These are phyloP conservation scores for Drosophila ficusphila DNA, from an alignment of 1,140 invertebrate species.

Conservation along the genomic window DNA sequence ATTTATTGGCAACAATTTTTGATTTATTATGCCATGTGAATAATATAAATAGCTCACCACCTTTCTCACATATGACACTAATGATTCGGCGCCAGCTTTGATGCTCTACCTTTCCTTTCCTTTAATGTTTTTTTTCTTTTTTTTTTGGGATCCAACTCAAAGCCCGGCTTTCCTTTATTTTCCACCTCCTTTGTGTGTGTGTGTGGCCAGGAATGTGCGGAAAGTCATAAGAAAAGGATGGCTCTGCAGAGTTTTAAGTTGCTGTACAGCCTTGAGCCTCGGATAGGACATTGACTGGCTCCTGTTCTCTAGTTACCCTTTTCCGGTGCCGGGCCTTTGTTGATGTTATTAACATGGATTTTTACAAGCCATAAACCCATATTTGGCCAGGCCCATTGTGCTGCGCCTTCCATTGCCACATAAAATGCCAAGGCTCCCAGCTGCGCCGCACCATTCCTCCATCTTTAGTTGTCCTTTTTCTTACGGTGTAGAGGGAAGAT, in stretches of 20 bases:
- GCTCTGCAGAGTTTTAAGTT: slow-evolving; percentile 52
- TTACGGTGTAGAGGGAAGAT: background rate
- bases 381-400: slow-evolving; percentile 78
- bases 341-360: slow-evolving; percentile 83
- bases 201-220: slow-evolving; percentile 20
- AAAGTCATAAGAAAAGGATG: slow-evolving; percentile 16
- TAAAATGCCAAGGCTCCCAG: slow-evolving; percentile 61
- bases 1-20: slow-evolving; percentile 80
- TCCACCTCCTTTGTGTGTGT: slow-evolving; percentile 4
- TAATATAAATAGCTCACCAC: slow-evolving; percentile 67
- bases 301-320: slow-evolving; percentile 67
- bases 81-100: slow-evolving; percentile 65
- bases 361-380: slow-evolving; percentile 82
- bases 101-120: slow-evolving; percentile 56
- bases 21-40: slow-evolving; percentile 76
- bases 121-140: slow-evolving; percentile 8
- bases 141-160: slow-evolving; percentile 14
- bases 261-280: slow-evolving; percentile 46
- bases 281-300: slow-evolving; percentile 43
- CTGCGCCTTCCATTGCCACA: slow-evolving; percentile 42
- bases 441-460: slow-evolving; percentile 32
- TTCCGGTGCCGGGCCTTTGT: slow-evolving; percentile 59
- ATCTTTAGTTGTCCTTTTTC: slow-evolving; percentile 20
- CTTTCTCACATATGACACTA: slow-evolving; percentile 64
- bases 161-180: slow-evolving; percentile 20